Base-by-base conservation (phyloP, 2,797 vertebrate genomes). In the Micropoecilia bifurca region DNA sequence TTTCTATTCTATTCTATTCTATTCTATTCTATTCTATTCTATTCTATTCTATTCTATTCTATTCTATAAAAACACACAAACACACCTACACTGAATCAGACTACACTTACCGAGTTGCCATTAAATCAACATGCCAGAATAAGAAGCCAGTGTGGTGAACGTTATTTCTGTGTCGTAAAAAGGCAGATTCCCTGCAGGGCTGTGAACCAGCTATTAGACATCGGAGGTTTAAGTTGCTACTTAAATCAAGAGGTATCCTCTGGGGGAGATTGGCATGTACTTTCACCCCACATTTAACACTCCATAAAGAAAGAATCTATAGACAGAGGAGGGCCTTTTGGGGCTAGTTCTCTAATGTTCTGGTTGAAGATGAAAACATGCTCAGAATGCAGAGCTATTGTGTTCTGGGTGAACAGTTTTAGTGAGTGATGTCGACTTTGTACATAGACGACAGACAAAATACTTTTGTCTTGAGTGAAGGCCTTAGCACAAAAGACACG, bases 241-340 rank as follows among this genome's bases (percentile, higher is more conserved):
- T 87, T 79, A 78, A 88, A 84, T 76, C 63, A 85, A 68, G 63
- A 81, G 53, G 86, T 79, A 86, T 83, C 81, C 87, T 85, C 87
- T 30, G 86, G 82, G 80, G 83, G 79, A 83, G 45, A 88, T 75
- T 84, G 85, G 79, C 77, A 79, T 88, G 81, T 81, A 79, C 74
- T 84, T 89, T 83, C 86, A 77, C 80, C 80, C 85, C 84, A 86
- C 74, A 86, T 91, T 90, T 83, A 87, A 82, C 83, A 85, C 33
- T 71, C 14, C 73, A 78, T 80, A 90, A 89, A 88, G 83, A 53
- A 53, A 53, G 78, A 76, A 61, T 71, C 72, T 47, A 57, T 43
- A 69, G 69, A 80, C 73, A 72, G 47, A 82, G 78, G 39, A 30
- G 72, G 68, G 69, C 80, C n/a, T 73, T 82, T 71, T 83, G 69